Evolutionary conservation across 2,888 invertebrate genomes (phyloP).

Genomic region (Metallyticus violacea): DNA sequence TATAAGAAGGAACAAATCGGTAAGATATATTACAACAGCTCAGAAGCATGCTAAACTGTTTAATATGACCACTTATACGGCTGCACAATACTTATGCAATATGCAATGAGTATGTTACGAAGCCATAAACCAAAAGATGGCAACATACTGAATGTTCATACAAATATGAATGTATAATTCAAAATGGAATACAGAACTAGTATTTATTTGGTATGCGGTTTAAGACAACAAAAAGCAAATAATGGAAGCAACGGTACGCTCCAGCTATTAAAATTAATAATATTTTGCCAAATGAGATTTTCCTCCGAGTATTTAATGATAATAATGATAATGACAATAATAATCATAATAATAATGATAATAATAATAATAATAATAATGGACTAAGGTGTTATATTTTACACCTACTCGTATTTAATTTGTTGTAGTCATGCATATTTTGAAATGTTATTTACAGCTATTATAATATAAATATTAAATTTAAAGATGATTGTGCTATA

Average conservation of each 20-base stretch:
- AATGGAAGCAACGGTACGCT: not conserved
- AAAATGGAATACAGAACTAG: not conserved
- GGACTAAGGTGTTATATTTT: no score
- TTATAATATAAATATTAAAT: no score
- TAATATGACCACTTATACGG: not conserved
- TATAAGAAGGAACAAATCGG: not conserved
- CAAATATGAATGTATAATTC: not conserved
- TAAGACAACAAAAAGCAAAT: not conserved
- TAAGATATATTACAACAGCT: not conserved
- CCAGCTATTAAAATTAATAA: not conserved
- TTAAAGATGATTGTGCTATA: no score
- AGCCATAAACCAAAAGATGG: not conserved
- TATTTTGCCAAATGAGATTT: no score
- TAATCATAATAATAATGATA: no score
- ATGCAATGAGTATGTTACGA: not conserved
- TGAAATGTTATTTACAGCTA: no score
- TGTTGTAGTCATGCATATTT: no score
- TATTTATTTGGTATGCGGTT: not conserved
- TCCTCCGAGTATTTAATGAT: no score
- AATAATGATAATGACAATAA: no score
- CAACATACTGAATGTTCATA: not conserved
- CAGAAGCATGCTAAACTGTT: not conserved
- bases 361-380: no score
- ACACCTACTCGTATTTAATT: no score
- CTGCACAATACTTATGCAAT: not conserved